Base-by-base conservation (phyloP, 2,888 invertebrate genomes). In the Andricus curvator region DNA sequence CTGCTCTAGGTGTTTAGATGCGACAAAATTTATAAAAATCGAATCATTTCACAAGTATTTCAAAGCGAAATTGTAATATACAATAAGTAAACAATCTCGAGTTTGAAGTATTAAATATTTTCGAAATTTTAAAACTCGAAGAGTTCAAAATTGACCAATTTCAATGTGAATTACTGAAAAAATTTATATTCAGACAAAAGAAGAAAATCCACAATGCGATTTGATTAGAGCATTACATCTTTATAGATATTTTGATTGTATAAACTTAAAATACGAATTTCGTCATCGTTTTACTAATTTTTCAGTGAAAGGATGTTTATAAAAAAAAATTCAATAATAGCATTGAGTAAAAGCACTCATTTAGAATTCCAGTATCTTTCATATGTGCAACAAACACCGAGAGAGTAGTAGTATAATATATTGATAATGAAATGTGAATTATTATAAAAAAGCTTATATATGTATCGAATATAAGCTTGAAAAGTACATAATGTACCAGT, bases 341-440 rank as follows among this genome's bases (percentile, higher is more conserved):
- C 29, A 29, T 29, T 64, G 64, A 64, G 70, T 15, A 51, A 56
- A 60, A 74, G 17, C n/a, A 29, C 56, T 37, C 6, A 15, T 37
- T 37, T 74, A 15, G 20, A 20, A 25, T 74, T 20, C 29, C 33
- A 74, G 33, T 37, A 51, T 56, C 56, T 74, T 60, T 20, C 60
- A n/a, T 37, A 56, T 33, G 22, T 60, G 33, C 37, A 74, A 60
- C 33, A 74, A 51, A 56, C 13, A 56, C 20, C 17, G 48, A 20
- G 4, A 70, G 48, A 70, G 25, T 70, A 67, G 25, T 70, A 67
- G n/a, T n/a, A 41, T 33, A 51, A 51, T 44, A 51, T 74, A 74
- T 11, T 48, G 25, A 48, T 9, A 74, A 74, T 13, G 4, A 56
- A 56, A 74, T 33, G 22, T 20, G 51, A 37, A 74, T n/a, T 60